Conservation (phyloP, 2,113 vertebrate genomes). For the Burhinus bistriatus region DNA sequence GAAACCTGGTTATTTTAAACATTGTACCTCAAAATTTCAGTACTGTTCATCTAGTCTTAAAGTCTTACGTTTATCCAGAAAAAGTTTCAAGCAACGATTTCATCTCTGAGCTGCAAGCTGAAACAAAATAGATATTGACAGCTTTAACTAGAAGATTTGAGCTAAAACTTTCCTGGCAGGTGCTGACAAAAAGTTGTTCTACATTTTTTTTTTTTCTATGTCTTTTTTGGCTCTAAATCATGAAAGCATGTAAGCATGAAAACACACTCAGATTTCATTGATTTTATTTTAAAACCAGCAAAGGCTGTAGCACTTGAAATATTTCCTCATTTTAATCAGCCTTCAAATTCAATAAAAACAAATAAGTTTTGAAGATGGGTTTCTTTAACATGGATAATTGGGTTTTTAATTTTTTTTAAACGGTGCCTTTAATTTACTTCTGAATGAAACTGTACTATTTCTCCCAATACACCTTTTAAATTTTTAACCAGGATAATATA, state of each 20-base stretch:
- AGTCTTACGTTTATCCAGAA: not conserved
- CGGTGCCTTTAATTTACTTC: not conserved
- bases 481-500: not conserved
- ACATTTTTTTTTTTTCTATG: not conserved
- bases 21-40: not conserved
- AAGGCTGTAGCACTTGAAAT: not conserved
- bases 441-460: not conserved
- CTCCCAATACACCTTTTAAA: not conserved
- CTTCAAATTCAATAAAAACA: not conserved
- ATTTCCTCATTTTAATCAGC: not conserved
- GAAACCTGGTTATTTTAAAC: not conserved
- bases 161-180: not conserved
- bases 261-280: not conserved
- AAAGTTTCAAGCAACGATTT: not conserved
- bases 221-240: not conserved
- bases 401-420: not conserved
- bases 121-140: not conserved
- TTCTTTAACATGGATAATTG: not conserved
- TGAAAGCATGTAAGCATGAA: not conserved
- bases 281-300: not conserved
- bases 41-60: not conserved
- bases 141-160: not conserved
- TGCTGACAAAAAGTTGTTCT: not conserved
- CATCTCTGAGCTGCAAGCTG: not conserved
- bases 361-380: not conserved